Percentiles rank a stretch among this genome's conserved stretches.
Conservation (phyloP, 2,797 vertebrate species). For the Pelochelys cantorii region DNA sequence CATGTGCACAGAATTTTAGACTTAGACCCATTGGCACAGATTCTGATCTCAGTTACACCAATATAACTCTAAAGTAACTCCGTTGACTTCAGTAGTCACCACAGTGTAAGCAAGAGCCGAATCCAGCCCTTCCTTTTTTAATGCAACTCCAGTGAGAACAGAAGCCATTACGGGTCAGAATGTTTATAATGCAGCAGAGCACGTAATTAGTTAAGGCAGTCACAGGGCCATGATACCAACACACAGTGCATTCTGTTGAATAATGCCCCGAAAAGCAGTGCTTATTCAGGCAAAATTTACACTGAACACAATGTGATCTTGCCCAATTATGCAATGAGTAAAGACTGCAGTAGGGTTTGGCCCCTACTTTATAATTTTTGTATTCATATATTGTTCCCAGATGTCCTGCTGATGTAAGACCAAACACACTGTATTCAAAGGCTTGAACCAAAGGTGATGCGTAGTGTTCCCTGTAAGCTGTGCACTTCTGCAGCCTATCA, state of each 20-base stretch:
- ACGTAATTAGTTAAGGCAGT: background rate
- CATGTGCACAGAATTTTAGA: background rate
- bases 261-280: background rate
- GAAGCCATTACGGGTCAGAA: background rate
- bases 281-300: background rate
- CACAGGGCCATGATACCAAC: background rate
- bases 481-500: too few species aligned
- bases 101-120: background rate
- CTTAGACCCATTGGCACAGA: background rate
- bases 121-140: background rate
- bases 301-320: fast-evolving
- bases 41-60: background rate
- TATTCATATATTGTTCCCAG: constrained; percentile 23
- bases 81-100: background rate
- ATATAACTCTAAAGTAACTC: background rate
- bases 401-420: constrained; percentile 16
- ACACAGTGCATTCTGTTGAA: background rate
- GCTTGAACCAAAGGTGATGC: constrained; percentile 27
- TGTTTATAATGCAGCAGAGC: background rate
- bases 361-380: constrained; percentile 28
- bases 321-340: background rate
- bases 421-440: constrained; percentile 2
- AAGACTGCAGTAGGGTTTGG: background rate
- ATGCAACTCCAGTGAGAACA: background rate
- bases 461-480: background rate